phyloP scores from a whole-genome alignment of 2,113 vertebrate species.

The Indicator maculatus region DNA sequence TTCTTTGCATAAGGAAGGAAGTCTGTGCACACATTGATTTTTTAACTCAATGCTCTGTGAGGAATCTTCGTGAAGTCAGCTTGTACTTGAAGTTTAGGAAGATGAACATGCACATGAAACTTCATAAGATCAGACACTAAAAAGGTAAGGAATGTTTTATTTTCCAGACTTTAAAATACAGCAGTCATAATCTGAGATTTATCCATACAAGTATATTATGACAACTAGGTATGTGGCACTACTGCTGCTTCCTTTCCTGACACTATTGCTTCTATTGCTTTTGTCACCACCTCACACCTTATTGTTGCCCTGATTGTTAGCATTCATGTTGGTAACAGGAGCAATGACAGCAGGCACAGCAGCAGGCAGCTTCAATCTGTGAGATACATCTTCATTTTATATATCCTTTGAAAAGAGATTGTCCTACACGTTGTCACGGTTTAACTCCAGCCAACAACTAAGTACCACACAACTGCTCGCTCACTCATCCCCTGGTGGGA shows the following conservation, averaged over 20 bases:
- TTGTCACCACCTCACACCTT: not conserved
- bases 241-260: too few species aligned
- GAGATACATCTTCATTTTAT: slow-evolving; percentile 10
- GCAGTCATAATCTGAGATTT: not conserved
- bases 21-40: fast-evolving
- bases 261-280: not conserved
- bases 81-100: not conserved
- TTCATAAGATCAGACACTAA: not conserved
- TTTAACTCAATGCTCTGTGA: not conserved
- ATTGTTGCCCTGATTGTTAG: not conserved
- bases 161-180: not conserved
- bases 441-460: not conserved
- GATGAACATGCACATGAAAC: not conserved
- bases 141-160: not conserved
- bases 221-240: not conserved
- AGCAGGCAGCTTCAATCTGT: not conserved
- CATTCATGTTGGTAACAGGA: not conserved
- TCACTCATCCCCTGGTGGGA: not conserved
- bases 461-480: not conserved
- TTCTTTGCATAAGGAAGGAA: not conserved
- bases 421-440: not conserved
- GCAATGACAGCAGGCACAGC: not conserved
- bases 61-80: not conserved
- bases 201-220: not conserved
- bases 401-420: not conserved